Conservation (phyloP, 2,888 invertebrate species). For the Melinaea marsaeus region DNA sequence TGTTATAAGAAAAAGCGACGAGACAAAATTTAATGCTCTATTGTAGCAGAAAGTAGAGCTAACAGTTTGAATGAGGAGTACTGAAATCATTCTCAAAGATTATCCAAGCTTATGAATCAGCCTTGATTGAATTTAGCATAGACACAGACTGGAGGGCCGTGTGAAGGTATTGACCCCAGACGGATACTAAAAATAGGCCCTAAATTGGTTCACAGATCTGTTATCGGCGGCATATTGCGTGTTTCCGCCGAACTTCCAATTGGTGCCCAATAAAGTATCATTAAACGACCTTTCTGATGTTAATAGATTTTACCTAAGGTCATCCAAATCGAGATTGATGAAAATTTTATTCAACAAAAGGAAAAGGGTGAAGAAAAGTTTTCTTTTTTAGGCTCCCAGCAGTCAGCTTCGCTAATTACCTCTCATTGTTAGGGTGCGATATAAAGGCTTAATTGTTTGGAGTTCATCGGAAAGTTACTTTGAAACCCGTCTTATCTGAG, state of each 20-base stretch:
- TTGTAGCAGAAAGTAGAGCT: constrained; percentile 70
- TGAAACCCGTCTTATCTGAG: constrained; percentile 44
- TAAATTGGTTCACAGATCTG: constrained; percentile 64
- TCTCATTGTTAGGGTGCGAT: constrained; percentile 59
- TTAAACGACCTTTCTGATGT: constrained; percentile 45
- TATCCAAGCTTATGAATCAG: constrained; percentile 57
- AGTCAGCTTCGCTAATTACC: constrained; percentile 62
- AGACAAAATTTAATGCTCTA: constrained; percentile 74
- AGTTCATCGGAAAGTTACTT: constrained; percentile 53
- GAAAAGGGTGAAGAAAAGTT: constrained; percentile 45
- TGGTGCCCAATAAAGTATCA: constrained; percentile 45
- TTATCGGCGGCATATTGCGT: constrained; percentile 59
- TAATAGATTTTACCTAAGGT: constrained; percentile 54
- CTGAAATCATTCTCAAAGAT: constrained; percentile 68
- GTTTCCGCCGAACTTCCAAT: constrained; percentile 48
- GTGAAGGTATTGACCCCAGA: constrained; percentile 64
- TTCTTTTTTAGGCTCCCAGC: constrained; percentile 47
- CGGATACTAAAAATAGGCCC: constrained; percentile 72
- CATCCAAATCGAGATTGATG: constrained; percentile 47
- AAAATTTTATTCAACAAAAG: constrained; percentile 47
- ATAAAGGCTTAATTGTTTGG: constrained; percentile 68
- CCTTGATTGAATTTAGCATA: constrained; percentile 64
- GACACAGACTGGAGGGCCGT: constrained; percentile 48
- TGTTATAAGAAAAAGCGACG: constrained; percentile 43
- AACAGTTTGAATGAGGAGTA: constrained; percentile 71